Conservation (phyloP, 2,113 vertebrate species). For the Panthera tigris region DNA sequence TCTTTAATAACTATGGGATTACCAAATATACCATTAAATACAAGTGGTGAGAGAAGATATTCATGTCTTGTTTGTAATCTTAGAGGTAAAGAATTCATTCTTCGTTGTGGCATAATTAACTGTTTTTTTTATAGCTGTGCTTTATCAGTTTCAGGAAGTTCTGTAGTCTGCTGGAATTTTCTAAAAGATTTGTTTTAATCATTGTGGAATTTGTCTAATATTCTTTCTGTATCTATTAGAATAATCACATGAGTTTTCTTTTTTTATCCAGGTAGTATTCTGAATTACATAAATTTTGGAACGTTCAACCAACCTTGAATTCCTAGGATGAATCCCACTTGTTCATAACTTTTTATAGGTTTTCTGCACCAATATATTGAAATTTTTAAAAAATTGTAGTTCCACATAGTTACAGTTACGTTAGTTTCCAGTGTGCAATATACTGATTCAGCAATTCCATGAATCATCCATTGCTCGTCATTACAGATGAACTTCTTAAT, state of each 20-base stretch:
- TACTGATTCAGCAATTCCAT: too few relatives aligned
- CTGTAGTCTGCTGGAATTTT: neutral
- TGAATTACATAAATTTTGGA: neutral
- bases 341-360: neutral
- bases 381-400: too few relatives aligned
- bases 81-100: neutral
- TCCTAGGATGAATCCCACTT: neutral
- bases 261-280: neutral
- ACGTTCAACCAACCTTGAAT: neutral
- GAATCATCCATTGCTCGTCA: too few relatives aligned
- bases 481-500: too few relatives aligned
- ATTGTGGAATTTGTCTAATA: too few relatives aligned
- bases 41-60: neutral
- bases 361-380: too few relatives aligned
- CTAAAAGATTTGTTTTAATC: too few relatives aligned
- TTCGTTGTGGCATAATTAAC: neutral
- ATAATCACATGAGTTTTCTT: neutral
- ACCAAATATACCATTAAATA: neutral
- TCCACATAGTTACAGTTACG: too few relatives aligned
- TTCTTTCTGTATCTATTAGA: too few relatives aligned
- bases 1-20: neutral
- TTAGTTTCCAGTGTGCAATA: too few relatives aligned
- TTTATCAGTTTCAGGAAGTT: neutral
- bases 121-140: neutral
- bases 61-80: neutral